A percentile compares a stretch with the other conserved stretches of the same genome.
Conservation (phyloP, 2,888 invertebrate genomes). For the Steinernema carpocapsae region DNA sequence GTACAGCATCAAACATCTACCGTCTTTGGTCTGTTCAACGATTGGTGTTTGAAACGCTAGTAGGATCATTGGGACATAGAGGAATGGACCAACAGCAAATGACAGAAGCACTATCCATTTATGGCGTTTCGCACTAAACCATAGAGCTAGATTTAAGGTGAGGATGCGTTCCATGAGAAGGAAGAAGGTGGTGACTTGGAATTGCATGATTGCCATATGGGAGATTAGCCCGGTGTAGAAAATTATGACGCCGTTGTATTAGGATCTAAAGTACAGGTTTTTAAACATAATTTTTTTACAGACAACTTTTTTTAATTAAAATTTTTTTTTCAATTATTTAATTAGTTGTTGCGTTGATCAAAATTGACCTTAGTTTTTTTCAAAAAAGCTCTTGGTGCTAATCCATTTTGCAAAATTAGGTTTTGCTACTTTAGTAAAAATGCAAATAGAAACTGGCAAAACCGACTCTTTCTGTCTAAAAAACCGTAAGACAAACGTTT, state of each 20-base stretch:
- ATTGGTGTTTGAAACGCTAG: not conserved
- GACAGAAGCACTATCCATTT: not conserved
- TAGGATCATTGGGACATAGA: not conserved
- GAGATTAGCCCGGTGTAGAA: not conserved
- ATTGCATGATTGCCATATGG: conserved; percentile 6
- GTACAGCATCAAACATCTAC: not conserved
- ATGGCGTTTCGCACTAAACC: not conserved
- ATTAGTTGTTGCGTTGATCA: too few relatives aligned
- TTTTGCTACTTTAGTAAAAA: too few relatives aligned
- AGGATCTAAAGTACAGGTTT: not conserved
- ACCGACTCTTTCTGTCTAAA: too few relatives aligned
- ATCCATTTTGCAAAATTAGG: too few relatives aligned
- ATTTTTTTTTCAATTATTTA: too few relatives aligned
- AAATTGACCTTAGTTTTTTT: too few relatives aligned
- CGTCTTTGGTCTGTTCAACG: not conserved
- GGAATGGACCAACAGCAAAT: not conserved
- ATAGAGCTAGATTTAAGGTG: not conserved
- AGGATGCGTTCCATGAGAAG: conserved; percentile 15
- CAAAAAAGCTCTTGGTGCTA: too few relatives aligned
- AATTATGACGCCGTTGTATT: conserved; percentile 17
- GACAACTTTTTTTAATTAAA: too few relatives aligned
- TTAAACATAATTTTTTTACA: not conserved
- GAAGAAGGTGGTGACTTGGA: conserved; percentile 21
- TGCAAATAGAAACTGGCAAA: too few relatives aligned
- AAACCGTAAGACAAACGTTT: too few relatives aligned